phyloP scores from a whole-genome alignment of 2,797 vertebrate genomes.

The Sebastes jordani region DNA sequence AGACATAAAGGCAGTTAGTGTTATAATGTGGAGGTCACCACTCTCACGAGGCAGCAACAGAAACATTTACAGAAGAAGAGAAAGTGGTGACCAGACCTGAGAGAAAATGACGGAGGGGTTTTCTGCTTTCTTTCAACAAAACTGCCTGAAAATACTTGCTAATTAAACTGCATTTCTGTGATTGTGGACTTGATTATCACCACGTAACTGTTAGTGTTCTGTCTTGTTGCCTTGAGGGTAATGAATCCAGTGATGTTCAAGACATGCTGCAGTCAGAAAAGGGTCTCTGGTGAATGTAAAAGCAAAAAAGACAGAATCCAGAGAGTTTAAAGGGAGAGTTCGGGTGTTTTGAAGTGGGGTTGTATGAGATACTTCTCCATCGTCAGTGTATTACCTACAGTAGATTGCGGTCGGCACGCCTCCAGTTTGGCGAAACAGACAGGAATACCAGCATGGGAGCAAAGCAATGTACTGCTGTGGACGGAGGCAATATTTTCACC shows the following conservation, averaged over 20 bases:
- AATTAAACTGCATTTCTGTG: background rate
- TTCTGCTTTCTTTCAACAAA: background rate
- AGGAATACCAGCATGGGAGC: too few relatives aligned
- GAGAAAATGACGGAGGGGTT: background rate
- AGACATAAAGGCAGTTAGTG: conserved; percentile 9
- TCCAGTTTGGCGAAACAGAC: too few relatives aligned
- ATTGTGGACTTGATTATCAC: background rate
- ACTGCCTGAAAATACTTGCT: background rate
- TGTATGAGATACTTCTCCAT: too few relatives aligned
- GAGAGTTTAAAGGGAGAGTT: too few relatives aligned
- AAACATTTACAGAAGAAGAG: background rate
- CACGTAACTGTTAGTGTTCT: background rate
- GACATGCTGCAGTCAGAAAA: background rate
- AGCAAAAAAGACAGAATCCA: background rate
- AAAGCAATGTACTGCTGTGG: too few relatives aligned
- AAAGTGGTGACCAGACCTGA: conserved; percentile 23
- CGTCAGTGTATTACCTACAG: too few relatives aligned
- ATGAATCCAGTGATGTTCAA: background rate
- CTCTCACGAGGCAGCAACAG: background rate
- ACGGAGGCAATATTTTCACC: too few relatives aligned
- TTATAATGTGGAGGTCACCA: background rate
- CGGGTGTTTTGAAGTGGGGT: too few relatives aligned
- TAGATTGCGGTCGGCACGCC: too few relatives aligned
- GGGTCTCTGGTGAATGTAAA: background rate
- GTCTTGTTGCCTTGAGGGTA: background rate